Conservation (phyloP, 2,113 vertebrate genomes). For the Rhipidura dahli region DNA sequence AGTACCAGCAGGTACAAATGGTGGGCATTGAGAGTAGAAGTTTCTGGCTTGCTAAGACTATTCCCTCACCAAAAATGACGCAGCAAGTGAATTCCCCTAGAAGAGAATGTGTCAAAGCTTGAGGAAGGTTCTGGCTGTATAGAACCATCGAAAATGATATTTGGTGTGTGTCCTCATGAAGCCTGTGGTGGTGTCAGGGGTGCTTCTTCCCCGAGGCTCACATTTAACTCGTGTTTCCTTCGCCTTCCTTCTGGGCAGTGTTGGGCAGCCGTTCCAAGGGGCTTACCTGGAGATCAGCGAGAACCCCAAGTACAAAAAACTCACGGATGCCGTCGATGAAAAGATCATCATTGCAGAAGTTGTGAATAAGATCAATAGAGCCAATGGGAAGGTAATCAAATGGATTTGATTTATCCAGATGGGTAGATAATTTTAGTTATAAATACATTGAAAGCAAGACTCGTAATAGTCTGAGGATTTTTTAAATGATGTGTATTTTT, state of each 20-base stretch:
- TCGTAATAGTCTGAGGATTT: neutral
- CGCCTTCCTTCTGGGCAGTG: constrained; percentile 67
- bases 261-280: constrained; percentile 94
- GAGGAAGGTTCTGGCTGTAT: neutral
- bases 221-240: neutral
- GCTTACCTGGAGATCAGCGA: constrained; percentile 96
- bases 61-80: neutral
- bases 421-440: neutral
- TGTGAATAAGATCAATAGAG: constrained; percentile 96
- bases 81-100: neutral
- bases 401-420: neutral
- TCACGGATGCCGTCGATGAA: constrained; percentile 88
- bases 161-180: neutral
- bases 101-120: neutral
- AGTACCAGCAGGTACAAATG: neutral
- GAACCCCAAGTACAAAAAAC: constrained; percentile 97
- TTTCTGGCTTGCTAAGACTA: neutral
- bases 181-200: neutral
- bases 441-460: neutral
- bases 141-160: neutral
- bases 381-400: constrained; percentile 91
- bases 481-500: neutral
- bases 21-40: neutral
- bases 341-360: constrained; percentile 94
- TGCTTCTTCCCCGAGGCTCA: neutral